Base-by-base conservation (phyloP, 2,113 vertebrate genomes). In the Vombatus ursinus region DNA sequence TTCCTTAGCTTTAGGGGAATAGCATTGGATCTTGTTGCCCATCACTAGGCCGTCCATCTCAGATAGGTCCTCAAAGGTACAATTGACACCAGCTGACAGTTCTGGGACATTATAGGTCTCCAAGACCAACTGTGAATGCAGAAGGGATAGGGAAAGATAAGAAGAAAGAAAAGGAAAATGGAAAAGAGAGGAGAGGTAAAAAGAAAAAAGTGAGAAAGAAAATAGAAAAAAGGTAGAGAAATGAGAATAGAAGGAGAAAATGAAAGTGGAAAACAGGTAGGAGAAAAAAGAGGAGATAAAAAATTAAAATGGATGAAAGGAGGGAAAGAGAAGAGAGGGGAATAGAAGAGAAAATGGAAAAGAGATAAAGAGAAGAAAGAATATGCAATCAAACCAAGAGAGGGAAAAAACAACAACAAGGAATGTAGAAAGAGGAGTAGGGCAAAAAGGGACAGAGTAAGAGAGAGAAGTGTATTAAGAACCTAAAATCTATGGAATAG, bases 31-130 rank as follows among this genome's bases (percentile, higher is more conserved):
- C 96, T 99, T 99, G 98, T 99, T 99, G 96, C 99, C 99, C 52
- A 99, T 99, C 97, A 99, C 99, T 97, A 99, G 96, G 26, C 99
- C 99, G 44, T 99, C 99, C 99, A 99, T 99, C 98, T 99, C 99
- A 0, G 99, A 99, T 94, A 99, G 99, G 97, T 99, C 99, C 97
- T 99, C 99, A 3, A 99, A 99, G 91, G 99, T 99, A 96, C 99
- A 99, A 98, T 99, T 99, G 96, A 99, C 99, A 0, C 99, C 99
- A 0, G 99, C 99, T 25, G 99, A 99, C 92, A 99, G 99, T 98
- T 99, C 99, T 0, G 99, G 99, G 49, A 99, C 99, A 0, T 99
- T 99, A 97, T 99, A 99, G 9, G 99, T 99, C 98, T 99, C 99
- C 97, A 99, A 97, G 89, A 99, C 99, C 97, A 99, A 98, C 99